phyloP scores from a whole-genome alignment of 2,113 vertebrate species.

The Balaenoptera acutorostrata region DNA sequence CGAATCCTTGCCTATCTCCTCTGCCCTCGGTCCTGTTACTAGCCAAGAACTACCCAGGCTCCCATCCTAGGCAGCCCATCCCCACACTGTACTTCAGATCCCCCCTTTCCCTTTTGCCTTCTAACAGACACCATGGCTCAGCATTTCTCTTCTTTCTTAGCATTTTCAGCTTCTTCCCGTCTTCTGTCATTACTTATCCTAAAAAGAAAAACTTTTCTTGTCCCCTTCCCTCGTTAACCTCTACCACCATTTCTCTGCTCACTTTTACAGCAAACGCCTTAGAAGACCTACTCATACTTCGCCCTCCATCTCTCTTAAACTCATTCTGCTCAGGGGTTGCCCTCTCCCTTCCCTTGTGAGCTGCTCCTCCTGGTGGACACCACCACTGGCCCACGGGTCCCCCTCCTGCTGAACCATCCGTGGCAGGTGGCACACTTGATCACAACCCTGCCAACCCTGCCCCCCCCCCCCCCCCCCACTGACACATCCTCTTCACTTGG shows the following conservation, averaged over 20 bases:
- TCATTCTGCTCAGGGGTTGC: not conserved
- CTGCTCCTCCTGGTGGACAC: accelerated
- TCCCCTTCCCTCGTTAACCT: too few species aligned
- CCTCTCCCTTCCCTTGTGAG: not conserved
- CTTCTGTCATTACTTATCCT: not conserved
- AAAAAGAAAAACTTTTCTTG: not conserved
- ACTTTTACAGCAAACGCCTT: not conserved
- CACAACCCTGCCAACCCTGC: not conserved
- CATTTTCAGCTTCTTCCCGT: not conserved
- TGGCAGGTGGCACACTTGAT: not conserved
- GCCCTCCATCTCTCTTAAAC: not conserved
- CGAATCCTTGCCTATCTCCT: not conserved
- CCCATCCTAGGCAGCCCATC: not conserved
- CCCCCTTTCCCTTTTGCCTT: not conserved
- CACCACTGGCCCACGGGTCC: too few species aligned
- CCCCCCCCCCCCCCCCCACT: not conserved
- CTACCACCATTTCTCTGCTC: not conserved
- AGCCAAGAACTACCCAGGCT: not conserved
- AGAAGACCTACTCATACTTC: too few species aligned
- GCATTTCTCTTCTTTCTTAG: not conserved
- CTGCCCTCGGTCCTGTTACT: too few species aligned
- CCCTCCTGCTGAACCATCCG: not conserved
- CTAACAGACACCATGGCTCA: accelerated
- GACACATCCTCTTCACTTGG: accelerated
- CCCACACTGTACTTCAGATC: not conserved